Evolutionary conservation across 1,140 invertebrate genomes (phyloP).

Genomic region (Hetaerina americana): DNA sequence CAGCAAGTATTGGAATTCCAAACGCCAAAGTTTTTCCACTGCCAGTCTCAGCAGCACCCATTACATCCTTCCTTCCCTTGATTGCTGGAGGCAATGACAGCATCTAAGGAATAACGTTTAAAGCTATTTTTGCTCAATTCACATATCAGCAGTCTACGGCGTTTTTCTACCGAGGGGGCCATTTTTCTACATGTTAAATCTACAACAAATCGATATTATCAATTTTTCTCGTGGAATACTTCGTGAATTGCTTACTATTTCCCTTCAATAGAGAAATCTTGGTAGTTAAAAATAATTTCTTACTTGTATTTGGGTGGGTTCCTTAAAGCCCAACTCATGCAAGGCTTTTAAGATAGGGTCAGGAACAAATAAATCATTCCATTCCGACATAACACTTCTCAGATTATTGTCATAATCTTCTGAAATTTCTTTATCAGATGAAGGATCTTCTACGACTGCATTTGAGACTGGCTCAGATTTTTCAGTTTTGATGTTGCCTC

Average conservation of each 20-base stretch:
- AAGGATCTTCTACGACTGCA: background rate
- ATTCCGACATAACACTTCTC: slow-evolving; percentile 41
- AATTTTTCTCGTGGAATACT: background rate
- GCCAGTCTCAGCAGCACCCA: slow-evolving; percentile 94
- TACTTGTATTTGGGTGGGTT: slow-evolving; percentile 71
- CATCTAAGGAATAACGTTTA: slow-evolving; percentile 31
- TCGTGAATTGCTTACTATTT: background rate
- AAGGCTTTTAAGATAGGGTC: slow-evolving; percentile 57
- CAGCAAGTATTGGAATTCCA: slow-evolving; percentile 79
- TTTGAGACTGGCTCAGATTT: slow-evolving; percentile 16
- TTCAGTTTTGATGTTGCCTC: background rate
- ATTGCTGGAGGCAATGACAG: slow-evolving; percentile 72
- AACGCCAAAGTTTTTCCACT: slow-evolving; percentile 97
- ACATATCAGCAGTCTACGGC: background rate
- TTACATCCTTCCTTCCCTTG: slow-evolving; percentile 69
- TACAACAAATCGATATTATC: background rate
- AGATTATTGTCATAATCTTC: slow-evolving; percentile 6
- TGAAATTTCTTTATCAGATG: background rate
- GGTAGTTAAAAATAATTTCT: slow-evolving; percentile 3
- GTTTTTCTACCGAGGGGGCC: background rate
- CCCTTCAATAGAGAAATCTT: background rate
- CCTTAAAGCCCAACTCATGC: slow-evolving; percentile 55
- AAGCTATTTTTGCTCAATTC: slow-evolving; percentile 4
- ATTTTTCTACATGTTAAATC: background rate
- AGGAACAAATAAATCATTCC: slow-evolving; percentile 58